phyloP scores from a whole-genome alignment of 2,797 vertebrate species.

The Streptopelia turtur region DNA sequence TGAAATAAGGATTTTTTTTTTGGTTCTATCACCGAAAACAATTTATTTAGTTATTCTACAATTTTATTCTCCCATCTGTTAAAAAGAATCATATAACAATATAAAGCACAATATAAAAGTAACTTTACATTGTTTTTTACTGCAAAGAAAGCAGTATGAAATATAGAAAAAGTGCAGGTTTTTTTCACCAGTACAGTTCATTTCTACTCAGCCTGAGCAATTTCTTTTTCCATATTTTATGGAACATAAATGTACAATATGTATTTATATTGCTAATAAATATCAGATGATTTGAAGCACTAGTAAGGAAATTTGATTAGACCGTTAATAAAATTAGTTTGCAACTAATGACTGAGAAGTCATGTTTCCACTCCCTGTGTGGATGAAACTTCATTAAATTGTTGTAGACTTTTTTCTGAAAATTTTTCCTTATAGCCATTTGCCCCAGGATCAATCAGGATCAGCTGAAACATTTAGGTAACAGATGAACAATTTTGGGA shows the following conservation, averaged over 20 bases:
- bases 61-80: not conserved
- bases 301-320: not conserved
- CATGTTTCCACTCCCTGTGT: not conserved
- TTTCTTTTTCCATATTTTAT: not conserved
- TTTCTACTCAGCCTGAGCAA: not conserved
- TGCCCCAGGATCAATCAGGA: not conserved
- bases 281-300: not conserved
- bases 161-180: not conserved
- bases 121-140: not conserved
- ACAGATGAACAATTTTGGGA: not conserved
- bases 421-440: not conserved
- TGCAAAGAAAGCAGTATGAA: not conserved
- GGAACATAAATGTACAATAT: not conserved
- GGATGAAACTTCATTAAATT: not conserved
- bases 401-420: not conserved
- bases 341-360: not conserved
- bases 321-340: not conserved
- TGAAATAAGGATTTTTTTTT: not conserved
- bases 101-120: not conserved
- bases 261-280: not conserved
- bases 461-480: not conserved
- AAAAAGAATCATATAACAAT: not conserved
- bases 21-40: not conserved
- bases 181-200: not conserved
- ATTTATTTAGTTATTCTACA: not conserved